Percentiles rank a stretch among this genome's conserved stretches.
phyloP scores from a whole-genome alignment of 2,797 vertebrate genomes.

The Bucorvus abyssinicus region DNA sequence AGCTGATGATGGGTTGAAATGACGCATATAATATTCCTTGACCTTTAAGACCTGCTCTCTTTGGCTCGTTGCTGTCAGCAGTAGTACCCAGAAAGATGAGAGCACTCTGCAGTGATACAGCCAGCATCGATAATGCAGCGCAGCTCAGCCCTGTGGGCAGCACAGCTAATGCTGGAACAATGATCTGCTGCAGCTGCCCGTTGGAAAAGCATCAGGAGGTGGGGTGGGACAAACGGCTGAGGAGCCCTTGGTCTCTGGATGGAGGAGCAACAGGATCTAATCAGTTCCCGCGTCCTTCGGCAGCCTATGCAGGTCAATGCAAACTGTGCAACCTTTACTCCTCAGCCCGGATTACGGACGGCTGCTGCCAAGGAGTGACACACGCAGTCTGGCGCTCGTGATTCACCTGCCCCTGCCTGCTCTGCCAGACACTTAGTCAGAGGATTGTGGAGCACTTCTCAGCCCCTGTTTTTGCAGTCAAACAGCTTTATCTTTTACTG shows the following conservation, averaged over 20 bases:
- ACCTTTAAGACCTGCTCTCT: background rate
- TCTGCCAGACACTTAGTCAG: background rate
- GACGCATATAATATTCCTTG: conserved; percentile 7
- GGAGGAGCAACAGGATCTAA: background rate
- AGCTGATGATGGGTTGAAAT: conserved; percentile 1
- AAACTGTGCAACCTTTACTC: background rate
- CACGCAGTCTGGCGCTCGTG: fast-evolving
- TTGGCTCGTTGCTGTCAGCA: background rate
- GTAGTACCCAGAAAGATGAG: background rate
- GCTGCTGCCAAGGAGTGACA: background rate
- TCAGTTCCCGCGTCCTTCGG: background rate
- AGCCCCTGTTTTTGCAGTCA: background rate
- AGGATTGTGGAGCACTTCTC: background rate
- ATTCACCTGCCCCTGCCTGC: background rate
- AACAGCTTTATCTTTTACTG: background rate
- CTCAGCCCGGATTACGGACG: background rate
- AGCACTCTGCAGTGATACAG: fast-evolving
- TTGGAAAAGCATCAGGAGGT: background rate
- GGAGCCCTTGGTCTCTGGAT: background rate
- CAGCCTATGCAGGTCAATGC: background rate
- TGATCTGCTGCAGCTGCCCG: background rate
- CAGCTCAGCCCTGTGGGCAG: background rate
- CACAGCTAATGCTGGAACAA: background rate
- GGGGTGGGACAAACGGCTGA: background rate
- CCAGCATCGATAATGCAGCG: background rate